Evolutionary conservation across 1,140 invertebrate genomes (phyloP), one percentile per base, ranked within the genome.

Genomic region (Camponotus vicinus): DNA sequence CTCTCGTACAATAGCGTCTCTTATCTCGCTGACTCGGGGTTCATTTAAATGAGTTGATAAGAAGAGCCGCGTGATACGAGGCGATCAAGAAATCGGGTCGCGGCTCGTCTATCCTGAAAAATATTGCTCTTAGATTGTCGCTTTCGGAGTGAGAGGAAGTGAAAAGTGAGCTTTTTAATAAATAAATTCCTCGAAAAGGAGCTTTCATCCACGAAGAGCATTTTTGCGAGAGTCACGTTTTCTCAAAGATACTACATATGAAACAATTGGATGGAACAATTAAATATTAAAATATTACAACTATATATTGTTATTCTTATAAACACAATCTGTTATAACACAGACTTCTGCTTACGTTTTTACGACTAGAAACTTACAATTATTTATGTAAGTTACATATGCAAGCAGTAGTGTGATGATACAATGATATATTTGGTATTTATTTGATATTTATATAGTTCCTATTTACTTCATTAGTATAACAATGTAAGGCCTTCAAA

Each of bases 331-430:
- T 67, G 40, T 1, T 61, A 42, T 69, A 55, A 34, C 69, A 67
- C 42, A 78, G 11, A 85, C 37, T 67, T 67, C 52, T 42, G 52
- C 64, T 67, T 85, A 82, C 18, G 59, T 59, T 1, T 88, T 76
- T 76, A 64, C 45, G 76, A 88, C 71, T 88, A 85, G 79, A 88
- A 75, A 67, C 71, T 85, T 70, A 71, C 18, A 40, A 83, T 67
- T 2, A 40, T 27, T 52, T n/a, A 32, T 40, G 21, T 69, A 37
- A 11, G 15, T 34, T 42, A 21, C 34, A 7, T 49, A 49, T 13
- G 6, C 32, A 42, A 27, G 34, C 64, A 40, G 37, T 40, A n/a
- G 27, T 66, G 11, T 18, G 15, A 59, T 34, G 27, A 78, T 61
- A 37, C 13, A 27, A 40, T 59, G 21, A n/a, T 42, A 42, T 40